Base-by-base conservation (phyloP, 2,888 invertebrate species). In the Melipona beecheii region DNA sequence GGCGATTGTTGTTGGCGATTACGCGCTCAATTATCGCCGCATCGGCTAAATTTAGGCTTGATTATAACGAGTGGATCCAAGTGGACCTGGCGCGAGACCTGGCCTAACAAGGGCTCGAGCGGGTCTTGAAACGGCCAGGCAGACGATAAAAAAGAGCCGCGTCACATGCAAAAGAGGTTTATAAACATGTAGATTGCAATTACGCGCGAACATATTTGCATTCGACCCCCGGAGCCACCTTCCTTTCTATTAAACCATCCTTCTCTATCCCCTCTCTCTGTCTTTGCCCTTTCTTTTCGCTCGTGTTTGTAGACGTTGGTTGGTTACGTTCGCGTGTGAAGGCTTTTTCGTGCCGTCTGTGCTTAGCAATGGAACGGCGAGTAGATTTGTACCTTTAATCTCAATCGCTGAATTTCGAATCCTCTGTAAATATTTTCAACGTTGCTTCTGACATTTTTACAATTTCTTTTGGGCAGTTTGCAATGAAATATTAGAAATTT, bases 11-110 rank as follows among this genome's bases (percentile, higher is more conserved):
- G 75, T 68, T 58, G 72, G 56, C 69, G 71, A 84, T 75, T 75
- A 69, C 52, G 36, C 77, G 66, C 64, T 58, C 69, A 73, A 81
- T 85, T 80, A 88, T 85, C 75, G 84, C 81, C 77, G 27, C 75
- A 69, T 70, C 58, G 60, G 36, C 86, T 90, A 90, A 87, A 89
- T 87, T 90, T 86, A 89, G 85, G 81, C 80, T 84, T 83, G 84
- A 90, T 90, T 89, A 73, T 58, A 71, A 79, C 76, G 69, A 75
- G 79, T n/a, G n/a, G n/a, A n/a, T 52, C 43, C 52, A 71, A 79
- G 79, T 72, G 74, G 71, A 54, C 21, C 70, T 74, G 75, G 6
- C 31, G 54, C 31, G 62, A 62, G 78, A 52, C 60, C 71, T 60
- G 58, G n/a, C 50, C 43, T 83, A 83, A 83, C 84, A 83, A 75